Evolutionary conservation across 2,888 invertebrate genomes (phyloP), one percentile per base, ranked within the genome.

Genomic region (Pristionchus arcanus): DNA sequence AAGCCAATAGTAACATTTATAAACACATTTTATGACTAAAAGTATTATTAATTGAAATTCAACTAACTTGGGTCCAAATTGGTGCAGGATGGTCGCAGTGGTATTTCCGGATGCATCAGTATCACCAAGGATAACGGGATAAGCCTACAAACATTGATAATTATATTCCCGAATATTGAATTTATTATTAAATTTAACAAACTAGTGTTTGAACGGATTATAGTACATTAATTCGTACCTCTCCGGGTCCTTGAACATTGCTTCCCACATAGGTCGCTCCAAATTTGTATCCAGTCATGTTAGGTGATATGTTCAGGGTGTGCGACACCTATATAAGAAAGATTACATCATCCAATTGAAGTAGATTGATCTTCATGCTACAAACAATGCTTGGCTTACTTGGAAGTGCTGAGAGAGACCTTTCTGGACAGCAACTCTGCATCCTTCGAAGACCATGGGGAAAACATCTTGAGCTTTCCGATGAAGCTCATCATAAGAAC

Each of bases 241-340:
- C 86, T 37, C 42, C 28, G n/a, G 84, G 84, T 37, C 68, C 86
- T 66, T 34, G n/a, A 2, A 63, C 49, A 37, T 28, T 66, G n/a
- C 97, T 97, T 91, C 99, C 99, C 87, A 99, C 98, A 96, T 98
- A 99, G 4, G 99, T 99, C 25, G 98, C 98, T 89, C 98, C 98
- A 95, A 99, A 97, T 94, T 98, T 97, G 93, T 96, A 96, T 0
- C 98, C 98, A 91, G 97, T 97, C 25, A 97, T 97, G 90, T 97
- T 97, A 97, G 98, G 97, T 28, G 94, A 94, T 92, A 96, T 94
- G 93, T 97, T 98, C 88, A 99, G 96, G 15, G 98, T 98, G 96
- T 99, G 99, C 85, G 98, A 97, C 94, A 99, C 97, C 96, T 99
- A 98, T 92, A 96, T 37, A 15, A n/a, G 19, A 19, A 34, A 68